Conservation (phyloP, 2,113 vertebrate genomes). For the Sceloporus tristichus region DNA sequence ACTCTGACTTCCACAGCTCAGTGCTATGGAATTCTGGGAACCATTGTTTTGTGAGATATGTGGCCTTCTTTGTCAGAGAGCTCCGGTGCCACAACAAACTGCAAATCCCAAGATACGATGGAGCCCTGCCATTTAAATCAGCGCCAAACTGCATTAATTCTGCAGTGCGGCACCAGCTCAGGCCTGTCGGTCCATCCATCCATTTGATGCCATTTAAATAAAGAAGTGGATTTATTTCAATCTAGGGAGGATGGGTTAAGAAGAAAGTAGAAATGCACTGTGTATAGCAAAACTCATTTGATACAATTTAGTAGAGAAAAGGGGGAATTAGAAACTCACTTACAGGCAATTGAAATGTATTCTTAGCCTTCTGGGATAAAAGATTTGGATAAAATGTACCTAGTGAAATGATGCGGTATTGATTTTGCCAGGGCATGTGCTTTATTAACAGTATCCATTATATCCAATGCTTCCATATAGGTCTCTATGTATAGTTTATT, state of each 20-base stretch:
- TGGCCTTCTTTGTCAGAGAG: too few relatives aligned
- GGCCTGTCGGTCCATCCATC: too few relatives aligned
- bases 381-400: slow-evolving; percentile 10
- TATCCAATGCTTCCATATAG: neutral
- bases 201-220: too few relatives aligned
- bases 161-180: too few relatives aligned
- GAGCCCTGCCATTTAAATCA: too few relatives aligned
- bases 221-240: neutral
- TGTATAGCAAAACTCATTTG: neutral
- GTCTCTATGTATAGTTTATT: neutral
- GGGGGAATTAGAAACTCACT: slow-evolving; percentile 22
- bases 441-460: slow-evolving; percentile 3
- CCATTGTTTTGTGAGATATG: too few relatives aligned
- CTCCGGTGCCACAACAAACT: too few relatives aligned
- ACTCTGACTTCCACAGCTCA: too few relatives aligned
- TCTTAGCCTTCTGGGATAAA: slow-evolving; percentile 8
- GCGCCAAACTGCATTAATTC: too few relatives aligned
- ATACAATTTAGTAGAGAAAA: slow-evolving; percentile 7
- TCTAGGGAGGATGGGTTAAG: neutral
- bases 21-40: too few relatives aligned
- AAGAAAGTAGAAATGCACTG: neutral
- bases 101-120: too few relatives aligned
- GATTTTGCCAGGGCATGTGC: slow-evolving; percentile 14
- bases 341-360: slow-evolving; percentile 28
- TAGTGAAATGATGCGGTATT: neutral